Conservation (phyloP, 2,113 vertebrate species). For the Pangasianodon hypophthalmus region DNA sequence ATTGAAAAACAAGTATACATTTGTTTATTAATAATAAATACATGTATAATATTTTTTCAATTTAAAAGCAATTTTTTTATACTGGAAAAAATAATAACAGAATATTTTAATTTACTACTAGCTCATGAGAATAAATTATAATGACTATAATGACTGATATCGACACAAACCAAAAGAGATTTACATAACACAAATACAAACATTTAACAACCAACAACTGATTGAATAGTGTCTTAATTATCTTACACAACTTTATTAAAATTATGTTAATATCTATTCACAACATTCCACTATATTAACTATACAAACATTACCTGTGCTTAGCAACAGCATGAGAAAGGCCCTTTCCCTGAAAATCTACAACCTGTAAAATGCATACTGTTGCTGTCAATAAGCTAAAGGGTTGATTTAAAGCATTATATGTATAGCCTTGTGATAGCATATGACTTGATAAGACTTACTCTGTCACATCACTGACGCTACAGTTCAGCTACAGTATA, state of each 20-base stretch:
- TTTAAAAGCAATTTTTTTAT: too few species aligned
- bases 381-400: conserved; percentile 25
- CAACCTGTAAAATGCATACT: conserved; percentile 39
- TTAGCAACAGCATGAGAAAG: conserved; percentile 42
- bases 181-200: conserved; percentile 33
- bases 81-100: background rate
- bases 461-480: background rate
- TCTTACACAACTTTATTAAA: conserved; percentile 34
- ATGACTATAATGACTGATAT: background rate
- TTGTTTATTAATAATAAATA: too few species aligned
- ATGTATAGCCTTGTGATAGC: conserved; percentile 20
- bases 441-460: background rate
- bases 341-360: conserved; percentile 30
- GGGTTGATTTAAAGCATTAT: conserved; percentile 32
- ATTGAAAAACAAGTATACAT: too few species aligned
- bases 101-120: background rate
- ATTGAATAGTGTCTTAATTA: conserved; percentile 24
- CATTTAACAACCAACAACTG: background rate
- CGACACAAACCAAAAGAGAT: conserved; percentile 3
- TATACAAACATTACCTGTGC: conserved; percentile 50
- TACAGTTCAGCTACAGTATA: background rate
- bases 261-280: conserved; percentile 49
- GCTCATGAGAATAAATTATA: background rate
- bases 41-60: too few species aligned
- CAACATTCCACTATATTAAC: conserved; percentile 67